Conservation (phyloP, 2,797 vertebrate species). For the Pangasius sanitwongsei region DNA sequence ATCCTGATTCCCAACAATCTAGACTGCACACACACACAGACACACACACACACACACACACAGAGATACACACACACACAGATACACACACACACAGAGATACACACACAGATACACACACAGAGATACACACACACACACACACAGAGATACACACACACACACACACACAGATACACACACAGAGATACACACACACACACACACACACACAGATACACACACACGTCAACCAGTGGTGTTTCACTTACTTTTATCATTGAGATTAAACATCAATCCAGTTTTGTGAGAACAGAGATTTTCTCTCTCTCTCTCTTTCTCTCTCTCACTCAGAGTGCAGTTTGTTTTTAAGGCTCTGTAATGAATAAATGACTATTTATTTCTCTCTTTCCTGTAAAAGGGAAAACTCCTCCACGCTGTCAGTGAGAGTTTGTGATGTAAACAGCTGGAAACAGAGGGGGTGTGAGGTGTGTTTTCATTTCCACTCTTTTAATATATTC, state of each 20-base stretch:
- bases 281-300: neutral
- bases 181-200: neutral
- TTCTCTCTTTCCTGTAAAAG: no score
- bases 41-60: constrained; percentile 6
- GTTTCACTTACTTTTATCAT: neutral
- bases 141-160: neutral
- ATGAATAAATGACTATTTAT: no score
- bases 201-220: neutral
- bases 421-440: no score
- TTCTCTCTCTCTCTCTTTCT: no score
- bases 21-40: neutral
- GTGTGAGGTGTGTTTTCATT: neutral
- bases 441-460: no score
- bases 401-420: no score
- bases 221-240: neutral
- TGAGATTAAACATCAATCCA: neutral
- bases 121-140: neutral
- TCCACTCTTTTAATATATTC: neutral
- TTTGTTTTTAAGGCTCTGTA: no score
- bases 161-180: no score
- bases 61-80: no score
- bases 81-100: no score
- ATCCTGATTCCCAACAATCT: neutral
- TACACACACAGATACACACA: no score
- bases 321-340: no score